Base-by-base conservation (phyloP, 2,797 vertebrate genomes). In the Apogon talboti region DNA sequence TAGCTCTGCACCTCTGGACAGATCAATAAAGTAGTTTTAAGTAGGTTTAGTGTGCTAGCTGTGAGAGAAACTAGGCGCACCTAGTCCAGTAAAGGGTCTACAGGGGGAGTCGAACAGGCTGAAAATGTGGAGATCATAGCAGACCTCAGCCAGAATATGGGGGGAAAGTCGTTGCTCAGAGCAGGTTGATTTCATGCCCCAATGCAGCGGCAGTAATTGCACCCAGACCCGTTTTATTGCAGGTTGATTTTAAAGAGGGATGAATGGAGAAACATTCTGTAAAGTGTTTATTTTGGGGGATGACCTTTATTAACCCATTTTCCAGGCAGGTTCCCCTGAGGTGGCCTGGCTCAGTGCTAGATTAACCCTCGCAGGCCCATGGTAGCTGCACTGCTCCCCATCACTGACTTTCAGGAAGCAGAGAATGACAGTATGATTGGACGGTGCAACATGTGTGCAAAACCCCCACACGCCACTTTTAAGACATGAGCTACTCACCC, bases 251-350 rank as follows among this genome's bases (percentile, higher is more conserved):
- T 97, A 94, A 94, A 93, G 93, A 95, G 94, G 95, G 94, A 95
- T 95, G 93, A 96, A 97, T 96, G 94, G 76, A 92, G 94, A 96
- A 96, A 96, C 95, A 95, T 96, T 96, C 94, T 94, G 94, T 96
- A 96, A 96, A 96, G 95, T 96, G 95, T 98, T 98, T 98, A 96
- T 96, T 97, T 98, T 94, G 95, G 95, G 94, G 87, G 87, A 91
- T 95, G 96, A 97, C 97, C 98, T 98, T 97, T 97, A 97, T 99
- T 97, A 98, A 98, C 97, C 96, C 92, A 92, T 94, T 94, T 95
- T 94, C 94, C 93, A 92, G 91, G 91, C 79, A 90, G 94, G 90
- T 93, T 96, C 95, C 95, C 95, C 91, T 67, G 94, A 94, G 96
- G 88, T 90, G 80, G 91, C 94, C 90, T 89, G 83, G 82, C 86